A percentile compares a stretch with the other conserved stretches of the same genome.
Evolutionary conservation across 2,888 invertebrate genomes (phyloP).

Genomic region (Harpalus rubripes): DNA sequence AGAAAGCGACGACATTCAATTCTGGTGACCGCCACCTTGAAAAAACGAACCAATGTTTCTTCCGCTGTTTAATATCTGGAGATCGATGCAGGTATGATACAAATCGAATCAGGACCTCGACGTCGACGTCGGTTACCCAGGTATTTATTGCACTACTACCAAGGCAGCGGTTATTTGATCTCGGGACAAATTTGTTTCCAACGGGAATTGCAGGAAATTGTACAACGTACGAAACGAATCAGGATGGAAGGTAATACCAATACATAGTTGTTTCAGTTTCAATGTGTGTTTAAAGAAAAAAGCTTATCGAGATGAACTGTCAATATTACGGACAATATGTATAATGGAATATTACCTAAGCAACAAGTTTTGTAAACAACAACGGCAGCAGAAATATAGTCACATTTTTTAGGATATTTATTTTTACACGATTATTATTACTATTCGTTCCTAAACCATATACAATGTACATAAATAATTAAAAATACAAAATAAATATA

Average conservation of each 20-base stretch:
- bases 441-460: no score
- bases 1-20: slow-evolving; percentile 33
- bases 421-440: no score
- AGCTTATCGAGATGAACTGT: no score
- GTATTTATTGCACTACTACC: slow-evolving; percentile 38
- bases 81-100: slow-evolving; percentile 39
- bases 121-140: slow-evolving; percentile 7
- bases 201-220: not conserved
- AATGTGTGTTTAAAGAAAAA: no score
- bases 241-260: not conserved
- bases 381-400: no score
- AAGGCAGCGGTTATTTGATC: slow-evolving; percentile 24
- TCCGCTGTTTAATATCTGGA: slow-evolving; percentile 51
- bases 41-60: slow-evolving; percentile 59
- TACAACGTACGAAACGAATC: not conserved
- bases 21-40: slow-evolving; percentile 42
- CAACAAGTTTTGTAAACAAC: no score
- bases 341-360: no score
- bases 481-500: no score
- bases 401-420: no score
- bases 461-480: no score
- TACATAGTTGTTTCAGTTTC: no score
- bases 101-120: slow-evolving; percentile 38
- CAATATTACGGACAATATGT: no score
- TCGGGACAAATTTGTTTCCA: slow-evolving; percentile 15